phyloP scores from a whole-genome alignment of 2,888 invertebrate genomes.

The Lycaena phlaeas region DNA sequence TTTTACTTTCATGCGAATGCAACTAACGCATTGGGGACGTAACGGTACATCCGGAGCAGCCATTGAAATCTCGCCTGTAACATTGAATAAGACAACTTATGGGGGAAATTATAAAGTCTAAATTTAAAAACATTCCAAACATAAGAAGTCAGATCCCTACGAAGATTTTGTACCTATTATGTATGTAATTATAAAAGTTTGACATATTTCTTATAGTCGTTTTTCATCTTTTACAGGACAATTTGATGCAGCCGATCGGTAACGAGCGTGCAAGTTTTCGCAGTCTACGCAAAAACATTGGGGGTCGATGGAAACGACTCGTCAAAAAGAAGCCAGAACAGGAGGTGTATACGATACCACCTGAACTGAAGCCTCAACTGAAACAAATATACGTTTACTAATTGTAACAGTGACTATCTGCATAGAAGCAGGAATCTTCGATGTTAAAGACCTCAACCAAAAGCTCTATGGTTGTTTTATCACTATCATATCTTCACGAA shows the following conservation, averaged over 20 bases:
- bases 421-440: conserved; percentile 59
- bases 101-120: conserved; percentile 8
- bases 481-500: conserved; percentile 58
- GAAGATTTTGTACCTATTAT: background rate
- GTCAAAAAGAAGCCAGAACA: conserved; percentile 88
- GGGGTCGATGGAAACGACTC: conserved; percentile 88
- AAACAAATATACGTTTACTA: conserved; percentile 92
- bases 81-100: background rate
- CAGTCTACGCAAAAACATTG: conserved; percentile 88
- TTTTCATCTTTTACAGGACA: conserved; percentile 78
- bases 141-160: background rate
- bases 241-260: conserved; percentile 80
- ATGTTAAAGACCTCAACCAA: conserved; percentile 48
- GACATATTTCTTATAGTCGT: conserved; percentile 21
- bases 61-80: conserved; percentile 17
- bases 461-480: conserved; percentile 44
- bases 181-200: background rate
- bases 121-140: background rate
- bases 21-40: conserved; percentile 41
- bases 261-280: conserved; percentile 84
- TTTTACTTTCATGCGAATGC: conserved; percentile 36
- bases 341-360: conserved; percentile 88
- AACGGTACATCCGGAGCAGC: conserved; percentile 43
- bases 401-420: conserved; percentile 30
- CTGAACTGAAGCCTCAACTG: conserved; percentile 88